A percentile compares a stretch with the other conserved stretches of the same genome.
phyloP scores from a whole-genome alignment of 2,797 vertebrate genomes.

The Lateolabrax maculatus region DNA sequence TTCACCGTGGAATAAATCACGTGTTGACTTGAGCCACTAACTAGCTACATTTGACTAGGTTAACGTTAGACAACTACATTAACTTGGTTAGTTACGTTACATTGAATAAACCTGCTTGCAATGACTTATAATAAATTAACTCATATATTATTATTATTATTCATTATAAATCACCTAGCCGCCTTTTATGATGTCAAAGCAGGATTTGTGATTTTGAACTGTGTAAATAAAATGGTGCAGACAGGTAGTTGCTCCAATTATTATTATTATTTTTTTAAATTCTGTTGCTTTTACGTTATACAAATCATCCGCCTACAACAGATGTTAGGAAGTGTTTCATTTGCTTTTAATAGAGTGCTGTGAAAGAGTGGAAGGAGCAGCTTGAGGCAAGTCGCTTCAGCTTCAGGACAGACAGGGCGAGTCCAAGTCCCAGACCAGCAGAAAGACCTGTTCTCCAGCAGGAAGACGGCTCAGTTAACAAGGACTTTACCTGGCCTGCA shows the following conservation, averaged over 20 bases:
- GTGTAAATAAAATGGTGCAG: not conserved
- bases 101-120: too few relatives aligned
- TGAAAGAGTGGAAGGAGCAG: conserved; percentile 13
- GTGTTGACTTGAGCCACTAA: too few relatives aligned
- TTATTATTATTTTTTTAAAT: too few relatives aligned
- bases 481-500: conserved; percentile 2
- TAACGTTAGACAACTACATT: too few relatives aligned
- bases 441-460: not conserved
- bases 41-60: too few relatives aligned
- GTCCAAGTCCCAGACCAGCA: conserved; percentile 31
- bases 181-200: too few relatives aligned
- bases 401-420: not conserved
- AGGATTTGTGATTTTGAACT: not conserved
- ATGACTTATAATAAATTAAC: too few relatives aligned
- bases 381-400: not conserved
- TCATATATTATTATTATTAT: too few relatives aligned
- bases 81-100: too few relatives aligned
- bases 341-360: not conserved
- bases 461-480: not conserved
- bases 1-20: too few relatives aligned
- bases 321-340: not conserved
- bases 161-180: too few relatives aligned
- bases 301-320: not conserved
- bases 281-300: not conserved
- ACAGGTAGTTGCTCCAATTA: too few relatives aligned